phyloP scores from a whole-genome alignment of 1,140 invertebrate genomes.

The Drosophila baimaii region DNA sequence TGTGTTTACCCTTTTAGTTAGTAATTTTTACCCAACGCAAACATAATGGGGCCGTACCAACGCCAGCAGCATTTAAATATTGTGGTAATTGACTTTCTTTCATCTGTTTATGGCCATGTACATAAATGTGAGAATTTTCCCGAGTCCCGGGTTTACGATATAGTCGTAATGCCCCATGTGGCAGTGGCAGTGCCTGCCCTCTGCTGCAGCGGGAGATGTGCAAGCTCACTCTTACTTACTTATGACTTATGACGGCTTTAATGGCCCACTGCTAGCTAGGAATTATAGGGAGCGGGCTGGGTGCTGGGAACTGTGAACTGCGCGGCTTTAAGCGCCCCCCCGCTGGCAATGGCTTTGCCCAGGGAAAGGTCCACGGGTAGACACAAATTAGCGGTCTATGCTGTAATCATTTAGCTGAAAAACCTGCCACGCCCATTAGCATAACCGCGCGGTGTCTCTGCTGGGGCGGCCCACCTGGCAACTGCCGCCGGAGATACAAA shows the following conservation, averaged over 20 bases:
- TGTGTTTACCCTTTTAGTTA: constrained; percentile 7
- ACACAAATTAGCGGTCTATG: constrained; percentile 52
- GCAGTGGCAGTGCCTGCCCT: no score
- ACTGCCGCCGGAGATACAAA: constrained; percentile 62
- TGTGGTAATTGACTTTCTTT: constrained; percentile 43
- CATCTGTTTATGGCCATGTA: constrained; percentile 20
- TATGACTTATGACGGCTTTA: constrained; percentile 47
- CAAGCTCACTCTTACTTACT: constrained; percentile 44
- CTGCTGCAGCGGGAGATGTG: constrained; percentile 24
- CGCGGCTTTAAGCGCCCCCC: constrained; percentile 5
- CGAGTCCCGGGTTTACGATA: constrained; percentile 14
- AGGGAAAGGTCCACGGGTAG: constrained; percentile 43
- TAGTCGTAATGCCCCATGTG: constrained; percentile 29
- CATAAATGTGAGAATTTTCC: constrained; percentile 32
- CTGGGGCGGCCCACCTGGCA: constrained; percentile 58
- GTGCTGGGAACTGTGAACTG: constrained; percentile 35
- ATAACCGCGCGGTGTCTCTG: constrained; percentile 43
- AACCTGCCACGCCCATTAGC: constrained; percentile 63
- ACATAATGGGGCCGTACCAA: neutral
- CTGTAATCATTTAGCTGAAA: constrained; percentile 66
- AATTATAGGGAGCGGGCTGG: constrained; percentile 34
- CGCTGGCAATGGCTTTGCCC: constrained; percentile 3
- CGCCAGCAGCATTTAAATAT: neutral
- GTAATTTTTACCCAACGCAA: neutral
- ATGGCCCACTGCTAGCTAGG: constrained; percentile 30